Evolutionary conservation across 2,797 vertebrate genomes (phyloP), one percentile per base, ranked within the genome.

Genomic region (Pseudochirops cupreus): DNA sequence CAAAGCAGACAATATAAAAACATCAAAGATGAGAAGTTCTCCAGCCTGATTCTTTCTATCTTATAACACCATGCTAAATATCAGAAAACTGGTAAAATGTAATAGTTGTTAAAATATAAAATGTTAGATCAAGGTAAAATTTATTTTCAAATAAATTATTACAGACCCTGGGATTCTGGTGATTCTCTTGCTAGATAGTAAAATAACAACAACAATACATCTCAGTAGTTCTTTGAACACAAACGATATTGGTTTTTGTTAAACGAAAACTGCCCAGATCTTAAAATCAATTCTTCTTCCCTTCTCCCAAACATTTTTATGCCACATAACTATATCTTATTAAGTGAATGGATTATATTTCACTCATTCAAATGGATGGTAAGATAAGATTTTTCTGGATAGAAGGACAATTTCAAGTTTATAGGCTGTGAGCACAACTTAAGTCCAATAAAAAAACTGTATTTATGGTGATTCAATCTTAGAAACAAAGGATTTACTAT

Each of bases 361-460:
- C n/a, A 39, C 62, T 39, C 14, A 74, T 39, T n/a, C 18, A 74
- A 52, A 4, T 12, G 50, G 26, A 14, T 16, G 29, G 56, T 0
- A 46, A 3, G 18, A 56, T 92, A 92, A 91, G 29, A 93, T 82
- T 94, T 82, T 92, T 91, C 33, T 92, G 21, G 46, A 18, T 4
- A 7, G 4, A 57, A 89, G 33, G 67, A 39, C 29, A 59, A 94
- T 87, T 93, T 82, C 87, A 93, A 87, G 39, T 33, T 93, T 59
- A 91, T 6, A n/a, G 58, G 33, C 50, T 62, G 53, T 87, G 59
- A 31, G 39, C 14, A 39, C 33, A 74, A 74, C 5, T 1, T 33
- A 62, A 62, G 12, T 33, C 59, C 59, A 62, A 57, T 92, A 96
- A 91, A 94, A 96, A 91, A 94, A 91, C 5, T 11, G 6, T 39